Conservation (phyloP, 2,113 vertebrate genomes). For the Bagarius yarrelli region DNA sequence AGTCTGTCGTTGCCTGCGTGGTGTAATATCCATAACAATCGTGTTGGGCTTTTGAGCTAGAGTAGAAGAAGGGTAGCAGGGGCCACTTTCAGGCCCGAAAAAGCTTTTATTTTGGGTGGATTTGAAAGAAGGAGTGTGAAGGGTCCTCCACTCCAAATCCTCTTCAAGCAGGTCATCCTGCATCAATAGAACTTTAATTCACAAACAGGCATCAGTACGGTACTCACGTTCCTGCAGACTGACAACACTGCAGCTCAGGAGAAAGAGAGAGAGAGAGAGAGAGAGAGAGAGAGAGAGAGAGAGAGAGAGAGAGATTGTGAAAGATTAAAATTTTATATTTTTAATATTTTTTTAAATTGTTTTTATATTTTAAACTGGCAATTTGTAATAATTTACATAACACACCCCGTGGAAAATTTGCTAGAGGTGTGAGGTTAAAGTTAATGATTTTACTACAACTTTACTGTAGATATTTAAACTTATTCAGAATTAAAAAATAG, state of each 20-base stretch:
- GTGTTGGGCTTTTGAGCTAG: constrained; percentile 85
- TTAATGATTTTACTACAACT: neutral
- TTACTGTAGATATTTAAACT: too few species aligned
- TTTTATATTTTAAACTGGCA: neutral
- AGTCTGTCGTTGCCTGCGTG: constrained; percentile 92
- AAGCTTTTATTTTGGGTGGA: constrained; percentile 95
- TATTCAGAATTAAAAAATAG: neutral
- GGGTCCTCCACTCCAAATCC: constrained; percentile 88
- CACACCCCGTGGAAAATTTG: neutral
- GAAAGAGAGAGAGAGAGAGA: constrained; percentile 68
- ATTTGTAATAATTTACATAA: neutral
- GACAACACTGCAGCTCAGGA: constrained; percentile 82
- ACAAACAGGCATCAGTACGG: constrained; percentile 88
- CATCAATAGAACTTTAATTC: constrained; percentile 93
- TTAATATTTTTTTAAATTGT: too few species aligned
- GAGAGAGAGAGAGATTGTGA: constrained; percentile 6
- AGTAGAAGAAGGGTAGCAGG: constrained; percentile 76
- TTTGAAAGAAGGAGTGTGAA: constrained; percentile 97
- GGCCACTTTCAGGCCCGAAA: constrained; percentile 96
- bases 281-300: constrained; percentile 10
- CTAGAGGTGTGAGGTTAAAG: neutral
- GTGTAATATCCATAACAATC: constrained; percentile 99
- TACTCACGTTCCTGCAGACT: constrained; percentile 93
- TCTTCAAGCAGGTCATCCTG: constrained; percentile 86
- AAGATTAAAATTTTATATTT: neutral